Percentiles rank a stretch among this genome's conserved stretches.
Evolutionary conservation across 2,797 vertebrate genomes (phyloP).

Genomic region (Eospalax fontanierii): DNA sequence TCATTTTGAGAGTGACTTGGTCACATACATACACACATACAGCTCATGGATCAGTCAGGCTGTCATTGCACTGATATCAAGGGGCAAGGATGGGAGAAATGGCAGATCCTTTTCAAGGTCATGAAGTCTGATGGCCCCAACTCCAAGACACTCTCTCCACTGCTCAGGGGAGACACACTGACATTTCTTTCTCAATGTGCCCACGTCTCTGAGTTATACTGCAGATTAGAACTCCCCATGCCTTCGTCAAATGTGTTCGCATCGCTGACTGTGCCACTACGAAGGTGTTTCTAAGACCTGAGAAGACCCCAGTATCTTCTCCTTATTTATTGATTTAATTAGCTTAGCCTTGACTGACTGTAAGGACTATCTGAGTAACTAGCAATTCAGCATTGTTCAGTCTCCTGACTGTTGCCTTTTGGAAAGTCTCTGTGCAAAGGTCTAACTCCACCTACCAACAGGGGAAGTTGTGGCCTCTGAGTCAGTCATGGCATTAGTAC

Average conservation of each 20-base stretch:
- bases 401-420: neutral
- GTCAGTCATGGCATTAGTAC: neutral
- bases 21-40: neutral
- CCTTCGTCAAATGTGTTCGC: neutral
- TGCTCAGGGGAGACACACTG: neutral
- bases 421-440: constrained; percentile 8
- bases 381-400: neutral
- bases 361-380: neutral
- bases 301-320: neutral
- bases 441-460: neutral
- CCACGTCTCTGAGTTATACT: neutral
- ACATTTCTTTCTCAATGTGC: neutral
- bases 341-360: neutral
- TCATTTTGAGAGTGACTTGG: neutral
- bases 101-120: neutral
- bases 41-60: neutral
- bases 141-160: neutral
- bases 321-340: constrained; percentile 47
- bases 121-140: neutral
- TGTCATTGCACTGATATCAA: neutral
- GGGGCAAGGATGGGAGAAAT: neutral
- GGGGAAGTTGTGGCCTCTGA: neutral
- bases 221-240: neutral
- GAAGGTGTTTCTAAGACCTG: neutral
- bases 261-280: neutral